Base-by-base conservation (phyloP, 1,140 invertebrate species). In the Monomorium pharaonis region DNA sequence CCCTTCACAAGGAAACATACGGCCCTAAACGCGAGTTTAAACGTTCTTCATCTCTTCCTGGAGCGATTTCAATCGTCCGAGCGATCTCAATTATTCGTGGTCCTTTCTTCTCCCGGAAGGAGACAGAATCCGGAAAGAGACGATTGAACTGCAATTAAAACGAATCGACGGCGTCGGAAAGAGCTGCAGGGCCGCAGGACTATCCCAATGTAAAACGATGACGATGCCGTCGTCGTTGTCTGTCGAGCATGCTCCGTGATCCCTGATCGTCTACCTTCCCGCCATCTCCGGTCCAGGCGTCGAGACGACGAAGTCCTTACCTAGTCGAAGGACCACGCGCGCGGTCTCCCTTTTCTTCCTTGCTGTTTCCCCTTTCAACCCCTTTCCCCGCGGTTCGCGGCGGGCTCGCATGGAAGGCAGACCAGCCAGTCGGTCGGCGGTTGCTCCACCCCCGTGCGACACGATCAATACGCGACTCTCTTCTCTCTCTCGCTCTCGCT, bases 371-470 rank as follows among this genome's bases (percentile, higher is more conserved):
- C 63, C 86, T 47, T 60, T 56, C n/a, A 37, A 81, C 51, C 78
- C 78, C 85, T 86, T 81, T 81, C 75, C 65, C 85, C 85, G 85
- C 86, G 84, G 77, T 78, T 88, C 83, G 75, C 62, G 30, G 27
- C 62, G 81, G 86, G 89, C 88, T 91, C 87, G 88, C 88, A 92
- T 91, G 91, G 92, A 89, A 93, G 91, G 90, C 89, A 90, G 90
- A 89, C 88, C 77, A 92, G 92, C 92, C 92, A 93, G 93, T 94
- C 93, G 92, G 92, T 92, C 92, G 93, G 88, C 92, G 92, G 88
- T 92, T 92, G 92, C 92, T 93, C 92, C 94, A 94, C 94, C 93
- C 93, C 92, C 92, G 92, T 92, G 93, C 94, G 94, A 94, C 93
- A 92, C 92, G 94, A 94, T 95, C 93, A 94, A 94, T 94, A 94